phyloP scores from a whole-genome alignment of 2,113 vertebrate species.

The Phycodurus eques region DNA sequence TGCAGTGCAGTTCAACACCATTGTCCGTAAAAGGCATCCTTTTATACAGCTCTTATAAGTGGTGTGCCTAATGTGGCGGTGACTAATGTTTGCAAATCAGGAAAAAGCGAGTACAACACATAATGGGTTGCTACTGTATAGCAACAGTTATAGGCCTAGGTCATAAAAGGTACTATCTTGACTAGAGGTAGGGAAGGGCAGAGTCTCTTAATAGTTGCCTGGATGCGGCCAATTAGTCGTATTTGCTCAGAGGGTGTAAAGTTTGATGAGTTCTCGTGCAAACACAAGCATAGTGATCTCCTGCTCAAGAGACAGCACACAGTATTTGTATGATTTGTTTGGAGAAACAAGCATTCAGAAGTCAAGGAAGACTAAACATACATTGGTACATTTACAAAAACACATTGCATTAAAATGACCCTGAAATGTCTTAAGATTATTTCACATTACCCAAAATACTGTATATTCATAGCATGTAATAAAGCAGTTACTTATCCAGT shows the following conservation, averaged over 20 bases:
- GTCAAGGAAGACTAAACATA: background rate
- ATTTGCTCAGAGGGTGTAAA: conserved; percentile 35
- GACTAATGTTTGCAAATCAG: background rate
- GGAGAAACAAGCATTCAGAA: background rate
- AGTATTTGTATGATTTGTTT: background rate
- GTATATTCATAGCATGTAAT: no score
- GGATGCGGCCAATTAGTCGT: conserved; percentile 17
- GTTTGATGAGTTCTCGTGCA: conserved; percentile 16
- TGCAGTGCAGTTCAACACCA: background rate
- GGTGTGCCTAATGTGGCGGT: background rate
- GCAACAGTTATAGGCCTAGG: background rate
- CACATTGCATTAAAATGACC: background rate
- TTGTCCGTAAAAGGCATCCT: background rate
- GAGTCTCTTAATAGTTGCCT: conserved; percentile 23
- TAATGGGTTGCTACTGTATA: background rate
- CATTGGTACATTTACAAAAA: background rate
- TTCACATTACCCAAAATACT: background rate
- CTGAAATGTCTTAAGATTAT: background rate
- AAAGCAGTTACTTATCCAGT: background rate
- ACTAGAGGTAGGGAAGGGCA: background rate
- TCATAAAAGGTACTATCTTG: background rate
- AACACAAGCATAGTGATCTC: background rate
- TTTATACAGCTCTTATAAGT: background rate
- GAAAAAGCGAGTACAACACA: background rate
- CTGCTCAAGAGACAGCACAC: background rate